Percentiles rank a stretch among this genome's conserved stretches.
Conservation (phyloP, 2,113 vertebrate species). For the Ivindomyrus marchei region DNA sequence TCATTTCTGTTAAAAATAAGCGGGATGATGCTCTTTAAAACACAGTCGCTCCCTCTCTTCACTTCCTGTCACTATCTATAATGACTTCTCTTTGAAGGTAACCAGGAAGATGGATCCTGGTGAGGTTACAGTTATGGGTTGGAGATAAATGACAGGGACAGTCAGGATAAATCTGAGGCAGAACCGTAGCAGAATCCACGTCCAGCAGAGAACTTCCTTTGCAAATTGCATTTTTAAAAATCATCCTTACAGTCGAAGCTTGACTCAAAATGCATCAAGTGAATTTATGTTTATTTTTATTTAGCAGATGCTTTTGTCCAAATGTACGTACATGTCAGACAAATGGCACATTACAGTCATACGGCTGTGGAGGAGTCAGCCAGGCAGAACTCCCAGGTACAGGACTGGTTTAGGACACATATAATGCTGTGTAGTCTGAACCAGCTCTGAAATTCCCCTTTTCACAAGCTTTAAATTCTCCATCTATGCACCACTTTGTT, state of each 20-base stretch:
- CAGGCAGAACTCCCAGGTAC: neutral
- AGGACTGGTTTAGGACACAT: neutral
- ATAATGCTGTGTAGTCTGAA: neutral
- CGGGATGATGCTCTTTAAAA: slow-evolving; percentile 32
- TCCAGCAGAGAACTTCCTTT: neutral
- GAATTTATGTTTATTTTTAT: neutral
- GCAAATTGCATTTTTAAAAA: neutral
- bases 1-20: slow-evolving; percentile 46
- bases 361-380: neutral
- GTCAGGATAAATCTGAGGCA: slow-evolving; percentile 3
- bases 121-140: slow-evolving; percentile 36
- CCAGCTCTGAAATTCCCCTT: neutral
- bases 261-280: neutral
- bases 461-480: neutral
- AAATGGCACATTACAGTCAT: neutral
- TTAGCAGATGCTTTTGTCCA: neutral
- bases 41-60: slow-evolving; percentile 42
- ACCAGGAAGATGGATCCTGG: slow-evolving; percentile 35
- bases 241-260: neutral
- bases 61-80: slow-evolving; percentile 58
- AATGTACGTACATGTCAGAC: neutral
- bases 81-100: slow-evolving; percentile 55
- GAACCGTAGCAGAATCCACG: neutral
- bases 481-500: neutral
- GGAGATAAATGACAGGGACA: slow-evolving; percentile 24